Conservation (phyloP, 2,113 vertebrate species). For the Aptenodytes forsteri region DNA sequence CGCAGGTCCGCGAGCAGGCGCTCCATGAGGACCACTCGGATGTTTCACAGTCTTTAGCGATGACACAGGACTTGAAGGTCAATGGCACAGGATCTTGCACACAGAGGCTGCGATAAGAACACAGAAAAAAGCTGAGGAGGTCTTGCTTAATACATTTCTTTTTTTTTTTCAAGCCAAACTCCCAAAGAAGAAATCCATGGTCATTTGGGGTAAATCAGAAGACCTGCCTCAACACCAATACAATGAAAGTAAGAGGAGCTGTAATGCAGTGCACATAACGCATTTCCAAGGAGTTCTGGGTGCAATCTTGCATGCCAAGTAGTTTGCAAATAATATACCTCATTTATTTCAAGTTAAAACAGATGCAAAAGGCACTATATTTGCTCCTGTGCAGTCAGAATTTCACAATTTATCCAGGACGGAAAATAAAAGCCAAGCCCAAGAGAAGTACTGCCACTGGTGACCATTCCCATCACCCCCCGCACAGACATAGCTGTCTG, state of each 20-base stretch:
- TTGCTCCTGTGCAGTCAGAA: neutral
- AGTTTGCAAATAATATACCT: neutral
- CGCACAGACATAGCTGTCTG: no score
- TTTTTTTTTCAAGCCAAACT: neutral
- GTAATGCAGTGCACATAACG: neutral
- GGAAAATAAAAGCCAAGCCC: neutral
- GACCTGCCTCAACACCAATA: neutral
- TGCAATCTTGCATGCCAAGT: neutral
- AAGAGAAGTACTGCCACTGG: neutral
- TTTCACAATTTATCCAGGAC: neutral
- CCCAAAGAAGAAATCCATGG: neutral
- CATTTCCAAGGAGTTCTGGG: neutral
- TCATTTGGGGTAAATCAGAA: neutral
- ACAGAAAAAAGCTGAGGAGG: neutral
- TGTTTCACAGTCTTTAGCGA: constrained; percentile 85
- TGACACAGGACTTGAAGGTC: constrained; percentile 84
- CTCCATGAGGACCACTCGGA: constrained; percentile 91
- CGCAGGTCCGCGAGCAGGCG: constrained; percentile 86
- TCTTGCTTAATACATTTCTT: neutral
- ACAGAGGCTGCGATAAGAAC: constrained; percentile 81
- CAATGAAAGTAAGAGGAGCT: neutral
- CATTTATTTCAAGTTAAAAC: neutral
- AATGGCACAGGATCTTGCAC: constrained; percentile 76
- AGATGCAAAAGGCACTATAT: neutral
- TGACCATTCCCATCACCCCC: rapidly evolving